phyloP scores from a whole-genome alignment of 1,140 invertebrate genomes.

The Drosophila ohnishii region DNA sequence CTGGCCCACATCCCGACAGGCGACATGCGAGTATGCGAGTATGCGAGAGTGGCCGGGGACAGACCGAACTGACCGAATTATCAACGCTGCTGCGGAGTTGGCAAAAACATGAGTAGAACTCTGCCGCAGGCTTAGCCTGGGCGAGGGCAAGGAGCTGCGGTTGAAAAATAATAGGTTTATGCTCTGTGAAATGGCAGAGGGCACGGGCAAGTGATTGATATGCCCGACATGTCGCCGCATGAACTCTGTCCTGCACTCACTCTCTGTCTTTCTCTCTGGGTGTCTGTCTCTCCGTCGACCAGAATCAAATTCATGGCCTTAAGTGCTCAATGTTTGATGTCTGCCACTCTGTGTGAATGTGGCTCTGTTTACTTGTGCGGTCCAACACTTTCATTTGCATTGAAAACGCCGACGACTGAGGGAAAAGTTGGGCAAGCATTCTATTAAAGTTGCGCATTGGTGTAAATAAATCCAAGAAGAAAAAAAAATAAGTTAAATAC shows the following conservation, averaged over 20 bases:
- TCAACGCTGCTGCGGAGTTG: constrained; percentile 44
- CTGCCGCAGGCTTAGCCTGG: constrained; percentile 29
- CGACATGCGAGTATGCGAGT: constrained; percentile 9
- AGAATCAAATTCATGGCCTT: constrained; percentile 59
- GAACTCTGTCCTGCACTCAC: constrained; percentile 14
- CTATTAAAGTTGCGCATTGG: constrained; percentile 17
- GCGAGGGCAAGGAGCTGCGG: constrained; percentile 39
- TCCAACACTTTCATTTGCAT: constrained; percentile 43
- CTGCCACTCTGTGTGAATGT: constrained; percentile 15
- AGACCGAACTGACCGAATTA: constrained; percentile 43
- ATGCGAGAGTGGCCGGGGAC: neutral
- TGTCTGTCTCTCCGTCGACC: constrained; percentile 12
- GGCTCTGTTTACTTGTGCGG: constrained; percentile 17
- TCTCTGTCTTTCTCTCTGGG: neutral
- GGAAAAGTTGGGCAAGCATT: constrained; percentile 13
- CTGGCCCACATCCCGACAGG: constrained; percentile 34
- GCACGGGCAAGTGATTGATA: constrained; percentile 65
- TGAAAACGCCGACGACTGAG: neutral
- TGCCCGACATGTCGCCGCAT: constrained; percentile 64
- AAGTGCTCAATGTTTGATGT: constrained; percentile 69
- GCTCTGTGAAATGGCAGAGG: constrained; percentile 40
- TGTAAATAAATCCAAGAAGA: constrained; percentile 1
- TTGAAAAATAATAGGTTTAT: constrained; percentile 74
- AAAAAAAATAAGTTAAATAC: constrained; percentile 2
- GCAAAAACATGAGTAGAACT: constrained; percentile 36